Percentiles rank a stretch among this genome's conserved stretches.
phyloP scores from a whole-genome alignment of 2,888 invertebrate genomes.

The Agapostemon virescens region DNA sequence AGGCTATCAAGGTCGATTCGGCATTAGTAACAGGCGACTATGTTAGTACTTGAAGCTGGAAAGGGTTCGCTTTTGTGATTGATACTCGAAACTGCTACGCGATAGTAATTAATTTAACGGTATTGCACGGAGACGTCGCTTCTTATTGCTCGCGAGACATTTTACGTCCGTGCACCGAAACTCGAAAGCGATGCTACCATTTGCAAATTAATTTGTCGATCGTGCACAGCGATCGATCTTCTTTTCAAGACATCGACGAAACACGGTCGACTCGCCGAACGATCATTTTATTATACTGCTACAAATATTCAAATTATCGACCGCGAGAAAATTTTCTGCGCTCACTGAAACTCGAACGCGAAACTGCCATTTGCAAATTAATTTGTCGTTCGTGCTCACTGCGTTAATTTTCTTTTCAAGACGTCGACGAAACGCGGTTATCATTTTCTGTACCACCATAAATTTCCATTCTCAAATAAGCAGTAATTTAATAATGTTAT shows the following conservation, averaged over 20 bases:
- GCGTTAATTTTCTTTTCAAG: too few species aligned
- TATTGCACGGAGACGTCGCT: slow-evolving; percentile 15
- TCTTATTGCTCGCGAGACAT: background rate
- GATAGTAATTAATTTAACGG: slow-evolving; percentile 17
- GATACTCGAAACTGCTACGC: slow-evolving; percentile 31
- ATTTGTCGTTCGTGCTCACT: background rate
- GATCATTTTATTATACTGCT: too few species aligned
- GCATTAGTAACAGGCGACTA: slow-evolving; percentile 52
- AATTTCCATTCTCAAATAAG: background rate
- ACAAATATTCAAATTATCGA: too few species aligned
- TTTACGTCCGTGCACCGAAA: background rate
- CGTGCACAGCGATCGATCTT: too few species aligned
- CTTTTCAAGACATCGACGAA: background rate
- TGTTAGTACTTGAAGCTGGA: slow-evolving; percentile 36
- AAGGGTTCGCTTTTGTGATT: slow-evolving; percentile 40
- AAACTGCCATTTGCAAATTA: background rate
- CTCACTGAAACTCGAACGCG: background rate
- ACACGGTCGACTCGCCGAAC: background rate
- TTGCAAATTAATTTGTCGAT: background rate
- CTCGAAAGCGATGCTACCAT: too few species aligned
- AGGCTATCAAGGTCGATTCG: slow-evolving; percentile 44
- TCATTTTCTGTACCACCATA: background rate
- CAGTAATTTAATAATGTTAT: too few species aligned
- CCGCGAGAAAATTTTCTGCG: background rate
- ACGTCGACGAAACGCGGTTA: background rate